These are phyloP conservation scores for Panulirus ornatus DNA, from an alignment of 1,140 invertebrate genomes.

Conservation along the genomic window DNA sequence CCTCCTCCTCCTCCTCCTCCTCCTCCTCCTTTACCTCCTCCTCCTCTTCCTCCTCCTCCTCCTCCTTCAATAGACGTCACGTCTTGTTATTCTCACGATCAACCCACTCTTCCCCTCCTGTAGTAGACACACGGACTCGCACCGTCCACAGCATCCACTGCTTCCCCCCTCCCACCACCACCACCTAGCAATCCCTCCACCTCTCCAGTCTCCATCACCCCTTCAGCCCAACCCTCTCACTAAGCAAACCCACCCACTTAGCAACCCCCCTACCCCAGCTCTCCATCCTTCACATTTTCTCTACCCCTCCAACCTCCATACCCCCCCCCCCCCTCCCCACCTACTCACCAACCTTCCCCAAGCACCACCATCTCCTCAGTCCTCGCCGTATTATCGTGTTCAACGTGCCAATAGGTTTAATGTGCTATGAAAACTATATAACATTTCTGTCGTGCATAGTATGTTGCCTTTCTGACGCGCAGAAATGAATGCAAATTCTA, in stretches of 20 bases:
- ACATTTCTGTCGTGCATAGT: too few relatives aligned
- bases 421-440: too few relatives aligned
- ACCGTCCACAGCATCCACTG: too few relatives aligned
- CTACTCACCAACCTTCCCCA: not conserved
- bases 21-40: not conserved
- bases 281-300: not conserved
- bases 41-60: not conserved
- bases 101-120: too few relatives aligned
- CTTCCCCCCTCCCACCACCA: not conserved
- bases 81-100: too few relatives aligned
- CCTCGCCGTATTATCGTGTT: too few relatives aligned
- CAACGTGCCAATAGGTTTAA: too few relatives aligned
- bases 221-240: not conserved
- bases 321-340: not conserved
- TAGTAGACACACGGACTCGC: too few relatives aligned
- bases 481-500: too few relatives aligned
- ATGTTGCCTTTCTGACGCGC: too few relatives aligned
- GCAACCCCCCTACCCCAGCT: not conserved
- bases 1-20: not conserved
- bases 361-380: too few relatives aligned
- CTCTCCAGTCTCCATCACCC: not conserved
- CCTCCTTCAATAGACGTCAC: not conserved
- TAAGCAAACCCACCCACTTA: not conserved
- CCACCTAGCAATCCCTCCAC: not conserved
- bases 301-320: not conserved